Conservation (phyloP, 2,113 vertebrate genomes). For the Anoplopoma fimbria region DNA sequence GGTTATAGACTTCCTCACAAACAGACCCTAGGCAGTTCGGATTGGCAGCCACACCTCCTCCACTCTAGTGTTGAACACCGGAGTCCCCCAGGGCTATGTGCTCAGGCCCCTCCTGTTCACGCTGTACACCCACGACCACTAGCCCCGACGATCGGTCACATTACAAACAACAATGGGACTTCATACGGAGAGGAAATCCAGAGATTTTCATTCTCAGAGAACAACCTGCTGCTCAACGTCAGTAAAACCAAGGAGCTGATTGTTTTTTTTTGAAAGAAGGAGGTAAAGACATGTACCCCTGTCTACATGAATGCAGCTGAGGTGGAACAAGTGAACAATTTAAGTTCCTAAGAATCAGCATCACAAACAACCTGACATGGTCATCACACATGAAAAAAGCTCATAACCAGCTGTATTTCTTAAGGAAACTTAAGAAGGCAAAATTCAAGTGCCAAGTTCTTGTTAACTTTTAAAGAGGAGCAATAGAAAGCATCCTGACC, state of each 20-base stretch:
- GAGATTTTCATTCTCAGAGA: neutral
- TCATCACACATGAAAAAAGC: neutral
- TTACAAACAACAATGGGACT: neutral
- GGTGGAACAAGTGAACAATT: neutral
- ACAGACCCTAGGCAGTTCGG: neutral
- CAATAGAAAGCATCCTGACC: too few species aligned
- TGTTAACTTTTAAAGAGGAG: too few species aligned
- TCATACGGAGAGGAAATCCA: neutral
- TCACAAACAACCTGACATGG: neutral
- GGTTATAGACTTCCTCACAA: neutral
- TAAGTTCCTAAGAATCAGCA: neutral
- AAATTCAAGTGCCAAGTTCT: too few species aligned
- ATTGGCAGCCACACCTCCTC: neutral
- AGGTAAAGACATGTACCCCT: neutral
- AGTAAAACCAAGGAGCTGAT: neutral
- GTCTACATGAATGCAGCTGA: too few species aligned
- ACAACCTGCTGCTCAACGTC: neutral
- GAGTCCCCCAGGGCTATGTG: neutral
- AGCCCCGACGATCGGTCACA: neutral
- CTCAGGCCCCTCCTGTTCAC: neutral
- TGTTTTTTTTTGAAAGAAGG: neutral
- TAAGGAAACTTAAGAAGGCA: too few species aligned
- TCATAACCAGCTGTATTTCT: too few species aligned
- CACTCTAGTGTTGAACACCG: neutral
- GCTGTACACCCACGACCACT: neutral